Base-by-base conservation (phyloP, 2,113 vertebrate genomes). In the Elephas maximus region DNA sequence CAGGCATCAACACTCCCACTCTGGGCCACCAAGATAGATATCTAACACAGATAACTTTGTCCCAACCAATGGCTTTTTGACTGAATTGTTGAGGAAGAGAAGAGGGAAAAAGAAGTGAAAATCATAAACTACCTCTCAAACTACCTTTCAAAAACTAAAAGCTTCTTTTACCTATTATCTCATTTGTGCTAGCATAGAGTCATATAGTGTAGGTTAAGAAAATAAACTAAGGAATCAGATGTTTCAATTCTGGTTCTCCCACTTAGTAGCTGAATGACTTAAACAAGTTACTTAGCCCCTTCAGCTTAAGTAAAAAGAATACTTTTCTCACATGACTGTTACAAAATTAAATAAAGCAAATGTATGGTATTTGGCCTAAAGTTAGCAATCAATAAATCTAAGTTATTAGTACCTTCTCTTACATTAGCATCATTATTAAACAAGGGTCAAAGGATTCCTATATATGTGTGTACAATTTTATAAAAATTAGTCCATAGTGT, bases 61-160 rank as follows among this genome's bases (percentile, higher is more conserved):
- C 69, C 69, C 17, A 18, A 71, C 30, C 18, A 71, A n/a, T 71
- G 69, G 69, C 26, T 71, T 88, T 88, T 41, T 77, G 5, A 91
- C n/a, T 88, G 8, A 94, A 81, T 4, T 80, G 24, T 79, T 93
- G 41, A 79, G 57, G 44, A 89, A 79, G 37, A 11, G 12, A 80
- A 78, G 26, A 74, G 37, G 8, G 9, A 33, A 83, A 78, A 60
- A 14, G 44, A 93, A 90, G 20, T 51, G 76, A 83, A 85, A 86
- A 92, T 44, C 79, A 45, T 28, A 74, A 90, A 91, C 48, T 85
- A 67, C 0, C 23, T 80, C 65, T 90, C 26, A 57, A 57, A 57
- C 53, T 57, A 57, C 53, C 63, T 94, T 92, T 88, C 76, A 95
- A 96, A 96, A 97, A 37, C 69, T 87, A 45, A 79, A 90, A 91